Evolutionary conservation across 2,888 invertebrate genomes (phyloP).

Genomic region (Smittia sp.): DNA sequence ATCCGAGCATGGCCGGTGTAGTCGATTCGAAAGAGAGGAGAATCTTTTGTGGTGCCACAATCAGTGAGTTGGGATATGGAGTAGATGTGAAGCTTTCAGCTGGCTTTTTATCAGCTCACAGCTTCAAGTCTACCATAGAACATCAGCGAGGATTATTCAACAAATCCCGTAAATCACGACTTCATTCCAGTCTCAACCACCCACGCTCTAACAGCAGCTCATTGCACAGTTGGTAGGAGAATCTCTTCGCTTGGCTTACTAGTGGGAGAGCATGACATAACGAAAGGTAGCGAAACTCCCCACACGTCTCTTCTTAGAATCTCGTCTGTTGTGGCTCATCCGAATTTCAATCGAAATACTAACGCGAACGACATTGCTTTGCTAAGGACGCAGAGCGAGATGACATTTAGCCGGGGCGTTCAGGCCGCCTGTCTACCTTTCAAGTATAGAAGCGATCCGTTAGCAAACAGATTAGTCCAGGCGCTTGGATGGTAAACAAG

Average conservation of each 20-base stretch:
- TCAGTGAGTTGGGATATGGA: constrained; percentile 51
- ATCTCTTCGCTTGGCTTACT: constrained; percentile 49
- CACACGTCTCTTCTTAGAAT: neutral
- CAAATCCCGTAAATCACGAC: neutral
- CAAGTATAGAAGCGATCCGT: constrained; percentile 46
- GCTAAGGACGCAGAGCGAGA: constrained; percentile 44
- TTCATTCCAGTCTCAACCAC: constrained; percentile 43
- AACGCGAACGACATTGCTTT: constrained; percentile 57
- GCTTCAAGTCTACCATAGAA: neutral
- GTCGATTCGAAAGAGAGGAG: constrained; percentile 44
- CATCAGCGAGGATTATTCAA: neutral
- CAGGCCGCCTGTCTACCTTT: constrained; percentile 67
- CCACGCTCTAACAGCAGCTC: constrained; percentile 59
- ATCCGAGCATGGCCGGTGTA: constrained; percentile 52
- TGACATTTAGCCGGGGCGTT: constrained; percentile 57
- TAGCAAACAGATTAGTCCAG: neutral
- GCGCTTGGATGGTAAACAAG: constrained; percentile 21
- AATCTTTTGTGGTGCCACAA: constrained; percentile 58
- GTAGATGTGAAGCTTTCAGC: neutral
- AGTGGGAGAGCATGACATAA: constrained; percentile 57
- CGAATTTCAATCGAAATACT: constrained; percentile 45
- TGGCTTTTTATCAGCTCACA: neutral
- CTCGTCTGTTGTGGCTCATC: constrained; percentile 50
- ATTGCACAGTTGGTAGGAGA: constrained; percentile 53
- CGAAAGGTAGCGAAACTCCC: neutral